Conservation (phyloP, 2,113 vertebrate genomes). For the Aphelocoma coerulescens region DNA sequence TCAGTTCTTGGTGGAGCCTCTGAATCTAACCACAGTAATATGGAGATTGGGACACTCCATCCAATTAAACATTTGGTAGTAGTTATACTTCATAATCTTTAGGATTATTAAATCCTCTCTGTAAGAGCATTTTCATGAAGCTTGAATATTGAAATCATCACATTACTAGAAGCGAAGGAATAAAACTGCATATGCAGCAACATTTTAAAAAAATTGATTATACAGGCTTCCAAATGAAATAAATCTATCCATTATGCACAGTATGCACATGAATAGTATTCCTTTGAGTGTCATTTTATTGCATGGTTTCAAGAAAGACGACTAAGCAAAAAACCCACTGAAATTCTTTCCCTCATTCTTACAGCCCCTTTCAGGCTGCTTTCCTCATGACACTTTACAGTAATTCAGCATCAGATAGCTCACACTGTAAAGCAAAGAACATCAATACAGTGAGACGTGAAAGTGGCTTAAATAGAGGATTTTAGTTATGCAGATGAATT, state of each 20-base stretch:
- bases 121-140: neutral
- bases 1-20: neutral
- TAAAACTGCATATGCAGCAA: neutral
- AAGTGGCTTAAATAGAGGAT: neutral
- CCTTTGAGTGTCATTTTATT: neutral
- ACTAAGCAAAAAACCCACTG: neutral
- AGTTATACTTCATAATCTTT: neutral
- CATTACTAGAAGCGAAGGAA: neutral
- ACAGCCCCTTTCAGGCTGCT: neutral
- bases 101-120: neutral
- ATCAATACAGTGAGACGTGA: neutral
- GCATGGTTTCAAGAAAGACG: neutral
- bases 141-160: neutral
- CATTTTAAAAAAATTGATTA: neutral
- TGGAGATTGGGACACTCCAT: neutral
- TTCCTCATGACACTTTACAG: neutral
- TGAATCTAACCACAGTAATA: neutral
- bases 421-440: neutral
- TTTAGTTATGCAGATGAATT: neutral
- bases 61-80: neutral
- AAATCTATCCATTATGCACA: neutral
- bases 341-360: neutral
- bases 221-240: neutral
- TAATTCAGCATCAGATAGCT: neutral
- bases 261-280: neutral